Evolutionary conservation across 2,113 vertebrate species (phyloP).

Genomic region (human): GRCh38 chr18:59918501-59919000

Average conservation of each 20-base stretch:
- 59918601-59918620: not conserved
- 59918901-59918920: not conserved
- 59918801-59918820: not conserved
- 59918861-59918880: not conserved
- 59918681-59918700: not conserved
- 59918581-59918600: not conserved
- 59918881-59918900: not conserved
- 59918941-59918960: not conserved
- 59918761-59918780: not conserved
- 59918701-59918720: not conserved
- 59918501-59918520: not conserved
- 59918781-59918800: not conserved
- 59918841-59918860: not conserved
- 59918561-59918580: not conserved
- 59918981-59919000: not conserved
- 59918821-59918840: conserved; percentile 9
- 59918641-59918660: conserved; percentile 33
- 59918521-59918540: not conserved
- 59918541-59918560: conserved; percentile 19
- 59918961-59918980: not conserved
- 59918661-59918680: not conserved
- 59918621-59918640: conserved; percentile 55
- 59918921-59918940: not conserved
- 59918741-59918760: not conserved
- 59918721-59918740: conserved; percentile 55